Percentiles rank a stretch among this genome's conserved stretches.
Evolutionary conservation across 2,113 vertebrate species (phyloP).

Genomic region (Anas platyrhynchos): DNA sequence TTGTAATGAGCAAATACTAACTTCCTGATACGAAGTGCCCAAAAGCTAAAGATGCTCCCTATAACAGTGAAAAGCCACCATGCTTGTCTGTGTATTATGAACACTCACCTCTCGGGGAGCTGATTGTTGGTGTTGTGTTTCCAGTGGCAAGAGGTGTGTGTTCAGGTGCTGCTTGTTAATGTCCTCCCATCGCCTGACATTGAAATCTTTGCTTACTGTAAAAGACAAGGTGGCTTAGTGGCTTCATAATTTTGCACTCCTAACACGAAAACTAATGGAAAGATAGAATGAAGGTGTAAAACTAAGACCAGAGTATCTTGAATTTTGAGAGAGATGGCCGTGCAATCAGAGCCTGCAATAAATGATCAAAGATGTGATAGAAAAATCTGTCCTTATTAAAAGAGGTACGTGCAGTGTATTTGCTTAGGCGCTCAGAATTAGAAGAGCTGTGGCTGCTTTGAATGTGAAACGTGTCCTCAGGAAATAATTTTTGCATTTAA

Average conservation of each 20-base stretch:
- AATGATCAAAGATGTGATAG: not conserved
- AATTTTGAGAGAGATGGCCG: not conserved
- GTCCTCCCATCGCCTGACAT: rapidly evolving
- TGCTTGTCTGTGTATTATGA: not conserved
- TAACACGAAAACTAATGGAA: not conserved
- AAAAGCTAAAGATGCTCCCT: not conserved
- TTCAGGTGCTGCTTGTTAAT: not conserved
- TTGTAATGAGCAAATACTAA: not conserved
- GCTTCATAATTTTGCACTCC: not conserved
- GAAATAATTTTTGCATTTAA: not conserved
- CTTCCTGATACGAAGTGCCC: not conserved
- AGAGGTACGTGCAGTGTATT: not conserved
- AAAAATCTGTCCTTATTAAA: not conserved
- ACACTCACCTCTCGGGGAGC: not conserved
- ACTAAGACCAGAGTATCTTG: not conserved
- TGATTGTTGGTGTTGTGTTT: not conserved
- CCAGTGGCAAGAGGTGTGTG: not conserved
- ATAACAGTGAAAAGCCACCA: not conserved
- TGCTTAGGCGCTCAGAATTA: not conserved
- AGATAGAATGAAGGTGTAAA: not conserved
- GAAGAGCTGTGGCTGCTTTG: not conserved
- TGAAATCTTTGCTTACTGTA: not conserved
- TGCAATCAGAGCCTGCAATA: not conserved
- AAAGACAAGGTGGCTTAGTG: not conserved
- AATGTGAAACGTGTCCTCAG: not conserved